Base-by-base conservation (phyloP, 37 sponge, comb jelly and placozoan genomes). In the Axinella damicornis region DNA sequence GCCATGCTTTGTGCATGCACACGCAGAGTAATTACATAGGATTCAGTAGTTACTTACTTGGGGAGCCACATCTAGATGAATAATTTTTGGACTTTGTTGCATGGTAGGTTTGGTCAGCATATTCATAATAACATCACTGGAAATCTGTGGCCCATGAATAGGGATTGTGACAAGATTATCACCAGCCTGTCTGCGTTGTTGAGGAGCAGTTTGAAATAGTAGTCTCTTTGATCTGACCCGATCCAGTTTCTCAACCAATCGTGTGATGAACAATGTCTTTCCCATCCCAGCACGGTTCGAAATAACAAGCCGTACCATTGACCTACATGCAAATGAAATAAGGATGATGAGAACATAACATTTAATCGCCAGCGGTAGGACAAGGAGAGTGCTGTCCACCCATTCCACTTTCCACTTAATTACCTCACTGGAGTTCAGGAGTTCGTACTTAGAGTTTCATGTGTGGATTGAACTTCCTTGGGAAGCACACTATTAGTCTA, bases 211-310 rank as follows among this genome's bases (percentile, higher is more conserved):
- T 46, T 46, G 46, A 46, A 46, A 46, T 9, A 46, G 9, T 46
- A 4, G 46, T 46, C 9, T 46, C 46, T 9, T n/a, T n/a, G n/a
- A n/a, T n/a, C n/a, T 20, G 56, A 34, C 11, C 6, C 28, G 30
- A 20, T 31, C 22, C 46, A 46, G 46, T 15, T 30, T 65, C 39
- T 35, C 28, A 58, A 53, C 57, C 72, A 87, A 52, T 38, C 83
- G 36, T 5, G 28, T n/a, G 27, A 92, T 78, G 67, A 72, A 92
- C 52, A 87, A 57, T 16, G 88, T 65, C 76, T 92, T 92, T 34
- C 92, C 92, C 88, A 92, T 87, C 56, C 92, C 92, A 36, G 92
- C 78, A 16, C 80, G 61, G 4, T 22, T 28, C 13, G 92, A 92
- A 21, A 62, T 54, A 9, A 92, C 92, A 41, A 92, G 80, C 65